Percentiles rank a stretch among this genome's conserved stretches.
Evolutionary conservation across 2,797 vertebrate genomes (phyloP).

Genomic region (Danio jaintianensis): DNA sequence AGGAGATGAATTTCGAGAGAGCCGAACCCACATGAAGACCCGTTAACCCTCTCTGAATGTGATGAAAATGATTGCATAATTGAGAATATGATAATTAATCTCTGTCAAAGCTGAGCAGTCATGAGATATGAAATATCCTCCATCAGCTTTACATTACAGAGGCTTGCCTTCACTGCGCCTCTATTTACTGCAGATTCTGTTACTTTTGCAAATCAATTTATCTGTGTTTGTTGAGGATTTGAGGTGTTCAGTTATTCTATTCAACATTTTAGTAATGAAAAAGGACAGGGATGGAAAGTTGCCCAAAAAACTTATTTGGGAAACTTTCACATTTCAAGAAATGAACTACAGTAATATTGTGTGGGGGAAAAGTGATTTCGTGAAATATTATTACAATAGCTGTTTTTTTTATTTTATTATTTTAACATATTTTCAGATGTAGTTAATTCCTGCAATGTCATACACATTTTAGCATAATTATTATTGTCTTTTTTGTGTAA

Average conservation of each 20-base stretch:
- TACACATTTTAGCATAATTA: too few species aligned
- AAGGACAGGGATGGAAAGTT: not conserved
- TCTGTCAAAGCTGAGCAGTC: conserved; percentile 34
- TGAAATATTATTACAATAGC: too few species aligned
- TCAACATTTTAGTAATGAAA: not conserved
- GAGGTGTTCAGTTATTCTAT: conserved; percentile 7
- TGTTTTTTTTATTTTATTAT: too few species aligned
- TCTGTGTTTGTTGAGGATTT: conserved; percentile 22
- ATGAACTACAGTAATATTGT: too few species aligned
- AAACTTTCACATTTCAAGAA: not conserved
- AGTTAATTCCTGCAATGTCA: too few species aligned
- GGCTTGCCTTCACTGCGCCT: conserved; percentile 11
- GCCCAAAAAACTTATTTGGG: not conserved
- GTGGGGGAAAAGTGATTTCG: too few species aligned
- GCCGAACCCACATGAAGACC: conserved; percentile 35
- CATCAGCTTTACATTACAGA: conserved; percentile 30
- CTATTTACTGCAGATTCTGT: conserved; percentile 12
- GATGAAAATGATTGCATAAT: conserved; percentile 45
- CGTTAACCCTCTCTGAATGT: conserved; percentile 48
- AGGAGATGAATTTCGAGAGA: conserved; percentile 40
- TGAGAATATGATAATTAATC: conserved; percentile 52
- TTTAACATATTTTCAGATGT: too few species aligned
- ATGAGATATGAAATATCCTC: conserved; percentile 13
- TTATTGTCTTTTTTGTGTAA: too few species aligned
- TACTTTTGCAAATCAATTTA: conserved; percentile 36